Evolutionary conservation across 2,113 vertebrate genomes (phyloP), one percentile per base, ranked within the genome.

Genomic region (Triplophysa dalaica): DNA sequence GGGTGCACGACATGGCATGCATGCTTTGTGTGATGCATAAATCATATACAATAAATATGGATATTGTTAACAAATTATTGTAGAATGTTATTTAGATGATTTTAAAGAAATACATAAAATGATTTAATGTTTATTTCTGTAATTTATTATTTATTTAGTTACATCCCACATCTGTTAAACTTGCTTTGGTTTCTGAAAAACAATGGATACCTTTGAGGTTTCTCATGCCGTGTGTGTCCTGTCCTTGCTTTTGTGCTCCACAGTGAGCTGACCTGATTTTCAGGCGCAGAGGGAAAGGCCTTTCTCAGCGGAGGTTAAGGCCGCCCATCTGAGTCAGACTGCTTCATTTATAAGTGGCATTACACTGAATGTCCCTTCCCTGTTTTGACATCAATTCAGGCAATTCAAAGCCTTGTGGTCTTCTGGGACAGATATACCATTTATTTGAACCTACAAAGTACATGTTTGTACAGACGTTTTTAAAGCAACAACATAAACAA

Each of bases 231-330:
- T 64, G 56, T 70, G 74, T 67, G 62, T 81, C 63, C 68, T 81
- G 82, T 78, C 74, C 82, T 81, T 74, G 75, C 50, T 70, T 70
- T 72, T 26, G 43, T 22, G 52, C 73, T 66, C 61, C 22, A 43
- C 38, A 26, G 48, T 72, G 60, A 80, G 73, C 7, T 82, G 83
- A 50, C 83, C 83, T 84, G 80, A 43, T 82, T 84, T 56, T 9
- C 41, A 64, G 61, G 50, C 65, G 9, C 70, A 66, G 48, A 63
- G 65, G 80, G 76, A 68, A 19, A 63, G 29, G 38, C 54, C 67
- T 62, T 72, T 54, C 80, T 78, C 58, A 45, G 38, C 13, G 29
- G 43, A 65, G 74, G 78, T 73, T 45, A 41, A 54, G 61, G 63
- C 63, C 63, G 43, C 79, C 62, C 45, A 11, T 41, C 68, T 70